These are phyloP conservation scores for Dipodomys ordii DNA, from an alignment of 2,113 vertebrate genomes.

Conservation along the genomic window DNA sequence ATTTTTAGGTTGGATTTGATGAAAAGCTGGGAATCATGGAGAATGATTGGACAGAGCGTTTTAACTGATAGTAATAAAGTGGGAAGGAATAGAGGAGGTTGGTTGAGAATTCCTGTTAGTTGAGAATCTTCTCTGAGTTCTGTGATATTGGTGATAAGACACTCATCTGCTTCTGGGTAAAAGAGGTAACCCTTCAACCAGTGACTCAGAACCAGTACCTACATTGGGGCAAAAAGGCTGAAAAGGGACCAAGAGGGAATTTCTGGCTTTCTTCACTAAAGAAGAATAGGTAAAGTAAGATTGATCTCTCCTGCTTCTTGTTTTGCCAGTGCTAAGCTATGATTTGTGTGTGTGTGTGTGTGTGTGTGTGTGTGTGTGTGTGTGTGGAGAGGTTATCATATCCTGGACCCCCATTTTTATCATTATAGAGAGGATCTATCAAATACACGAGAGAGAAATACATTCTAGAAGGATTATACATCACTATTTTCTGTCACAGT, in stretches of 20 bases:
- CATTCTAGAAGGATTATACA: background rate
- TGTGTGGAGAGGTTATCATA: too few species aligned
- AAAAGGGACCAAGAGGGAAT: background rate
- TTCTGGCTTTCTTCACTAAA: background rate
- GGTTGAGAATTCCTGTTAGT: too few species aligned
- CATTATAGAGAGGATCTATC: background rate
- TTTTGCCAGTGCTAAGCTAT: background rate
- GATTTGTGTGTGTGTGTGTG: too few species aligned
- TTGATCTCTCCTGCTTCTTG: background rate
- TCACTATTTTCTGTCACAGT: conserved; percentile 2
- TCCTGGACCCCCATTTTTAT: background rate
- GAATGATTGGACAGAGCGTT: background rate
- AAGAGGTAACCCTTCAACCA: background rate
- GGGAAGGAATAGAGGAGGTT: too few species aligned
- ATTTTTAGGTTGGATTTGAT: background rate
- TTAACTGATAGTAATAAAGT: background rate
- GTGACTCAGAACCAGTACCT: accelerated
- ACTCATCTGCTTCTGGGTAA: accelerated
- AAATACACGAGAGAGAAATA: background rate
- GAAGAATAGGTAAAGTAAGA: too few species aligned
- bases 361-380: too few species aligned
- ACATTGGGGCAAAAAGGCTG: background rate
- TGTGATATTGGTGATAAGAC: background rate
- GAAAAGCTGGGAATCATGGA: background rate
- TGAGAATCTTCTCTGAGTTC: background rate